Conservation (phyloP, 2,797 vertebrate species). For the Tragelaphus oryx region DNA sequence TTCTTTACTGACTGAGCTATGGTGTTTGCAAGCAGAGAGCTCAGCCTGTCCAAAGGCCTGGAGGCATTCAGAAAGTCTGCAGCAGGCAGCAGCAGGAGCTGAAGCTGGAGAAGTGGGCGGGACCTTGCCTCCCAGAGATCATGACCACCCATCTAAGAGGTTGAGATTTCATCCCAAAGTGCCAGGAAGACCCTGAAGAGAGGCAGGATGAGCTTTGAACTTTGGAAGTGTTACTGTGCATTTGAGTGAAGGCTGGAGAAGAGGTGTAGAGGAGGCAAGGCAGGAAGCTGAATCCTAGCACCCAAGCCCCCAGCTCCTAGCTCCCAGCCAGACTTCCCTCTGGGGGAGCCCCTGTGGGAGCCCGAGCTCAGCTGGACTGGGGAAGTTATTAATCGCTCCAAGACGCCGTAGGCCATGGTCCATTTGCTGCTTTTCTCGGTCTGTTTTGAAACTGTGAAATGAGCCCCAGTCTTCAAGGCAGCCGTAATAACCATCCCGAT, state of each 20-base stretch:
- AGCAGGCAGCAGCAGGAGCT: background rate
- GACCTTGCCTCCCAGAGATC: background rate
- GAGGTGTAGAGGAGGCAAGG: background rate
- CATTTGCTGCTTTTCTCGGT: constrained; percentile 73
- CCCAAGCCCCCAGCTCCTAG: background rate
- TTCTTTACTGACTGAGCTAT: background rate
- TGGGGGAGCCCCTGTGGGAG: background rate
- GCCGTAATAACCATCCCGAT: constrained; percentile 75
- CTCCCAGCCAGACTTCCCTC: background rate
- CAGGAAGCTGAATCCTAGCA: background rate
- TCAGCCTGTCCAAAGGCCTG: background rate
- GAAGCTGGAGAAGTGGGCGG: background rate
- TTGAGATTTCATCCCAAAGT: background rate
- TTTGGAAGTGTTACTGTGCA: background rate
- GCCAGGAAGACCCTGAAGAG: background rate
- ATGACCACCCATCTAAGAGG: background rate
- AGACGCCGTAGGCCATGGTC: constrained; percentile 52
- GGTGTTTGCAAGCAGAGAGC: background rate
- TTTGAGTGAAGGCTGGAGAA: background rate
- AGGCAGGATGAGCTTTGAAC: background rate
- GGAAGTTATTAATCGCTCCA: constrained; percentile 61
- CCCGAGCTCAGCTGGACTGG: background rate
- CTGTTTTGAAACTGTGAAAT: constrained; percentile 82
- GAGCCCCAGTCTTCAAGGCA: constrained; percentile 75
- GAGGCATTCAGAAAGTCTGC: background rate